Evolutionary conservation across 2,797 vertebrate species (phyloP).

Genomic region (Anas bahamensis): DNA sequence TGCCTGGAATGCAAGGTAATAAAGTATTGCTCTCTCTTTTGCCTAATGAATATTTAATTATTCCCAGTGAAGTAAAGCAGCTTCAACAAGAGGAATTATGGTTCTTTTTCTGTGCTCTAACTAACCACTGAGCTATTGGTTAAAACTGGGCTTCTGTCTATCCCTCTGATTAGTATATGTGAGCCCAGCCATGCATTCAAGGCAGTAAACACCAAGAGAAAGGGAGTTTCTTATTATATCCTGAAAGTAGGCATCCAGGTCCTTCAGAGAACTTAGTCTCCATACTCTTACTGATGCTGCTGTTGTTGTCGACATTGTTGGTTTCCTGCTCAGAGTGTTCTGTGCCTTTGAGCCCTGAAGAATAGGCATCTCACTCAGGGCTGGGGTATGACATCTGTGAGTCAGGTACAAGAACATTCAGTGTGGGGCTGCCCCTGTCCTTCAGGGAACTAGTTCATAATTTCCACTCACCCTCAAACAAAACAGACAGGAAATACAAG

Average conservation of each 20-base stretch:
- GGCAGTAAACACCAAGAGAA: background rate
- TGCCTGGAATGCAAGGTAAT: conserved; percentile 3
- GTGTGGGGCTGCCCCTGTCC: background rate
- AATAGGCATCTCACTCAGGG: background rate
- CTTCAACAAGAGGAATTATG: conserved; percentile 19
- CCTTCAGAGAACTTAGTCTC: background rate
- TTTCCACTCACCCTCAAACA: background rate
- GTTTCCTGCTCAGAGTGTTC: background rate
- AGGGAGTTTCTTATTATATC: background rate
- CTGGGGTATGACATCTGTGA: background rate
- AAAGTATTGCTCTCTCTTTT: conserved; percentile 38
- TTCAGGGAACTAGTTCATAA: background rate
- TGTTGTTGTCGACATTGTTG: background rate
- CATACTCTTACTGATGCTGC: background rate
- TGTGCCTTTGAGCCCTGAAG: background rate
- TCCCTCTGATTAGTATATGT: background rate
- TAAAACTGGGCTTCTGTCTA: background rate
- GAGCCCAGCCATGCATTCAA: background rate
- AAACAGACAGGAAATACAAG: background rate
- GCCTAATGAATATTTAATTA: conserved; percentile 60
- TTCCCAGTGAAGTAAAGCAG: conserved; percentile 21
- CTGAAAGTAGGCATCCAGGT: background rate
- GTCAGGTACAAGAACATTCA: background rate
- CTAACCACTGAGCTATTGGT: background rate
- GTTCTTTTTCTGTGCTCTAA: background rate